Percentiles rank a stretch among this genome's conserved stretches.
phyloP scores from a whole-genome alignment of 2,888 invertebrate species.

The Cremastobaeus sp. region DNA sequence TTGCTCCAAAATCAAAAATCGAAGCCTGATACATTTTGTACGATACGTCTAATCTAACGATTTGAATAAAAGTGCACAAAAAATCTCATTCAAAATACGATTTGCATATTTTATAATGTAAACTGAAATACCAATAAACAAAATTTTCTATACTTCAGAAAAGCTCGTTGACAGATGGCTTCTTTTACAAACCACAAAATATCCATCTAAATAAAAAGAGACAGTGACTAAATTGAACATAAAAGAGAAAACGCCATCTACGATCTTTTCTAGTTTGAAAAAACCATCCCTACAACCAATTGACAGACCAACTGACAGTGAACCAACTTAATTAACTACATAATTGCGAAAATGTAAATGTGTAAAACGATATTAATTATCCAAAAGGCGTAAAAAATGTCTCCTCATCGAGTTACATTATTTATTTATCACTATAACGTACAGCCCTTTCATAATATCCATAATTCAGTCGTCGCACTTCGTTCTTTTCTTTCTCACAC shows the following conservation, averaged over 20 bases:
- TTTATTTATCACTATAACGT: constrained; percentile 76
- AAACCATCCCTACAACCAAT: constrained; percentile 33
- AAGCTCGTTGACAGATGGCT: constrained; percentile 36
- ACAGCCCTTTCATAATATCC: constrained; percentile 75
- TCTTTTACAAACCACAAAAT: constrained; percentile 17
- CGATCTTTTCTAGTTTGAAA: constrained; percentile 25
- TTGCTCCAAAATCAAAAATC: constrained; percentile 44
- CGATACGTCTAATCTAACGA: constrained; percentile 42
- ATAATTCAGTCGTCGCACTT: constrained; percentile 71
- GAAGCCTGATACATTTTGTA: constrained; percentile 51
- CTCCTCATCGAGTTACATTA: constrained; percentile 71
- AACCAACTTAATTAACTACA: too few relatives aligned
- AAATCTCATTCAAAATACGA: constrained; percentile 49
- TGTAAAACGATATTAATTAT: constrained; percentile 54
- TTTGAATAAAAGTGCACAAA: constrained; percentile 43
- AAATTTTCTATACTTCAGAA: constrained; percentile 40
- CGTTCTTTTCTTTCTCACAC: constrained; percentile 43
- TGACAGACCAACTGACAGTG: constrained; percentile 19
- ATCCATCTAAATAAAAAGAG: too few relatives aligned
- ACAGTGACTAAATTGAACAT: too few relatives aligned
- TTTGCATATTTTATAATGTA: constrained; percentile 54
- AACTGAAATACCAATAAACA: constrained; percentile 31
- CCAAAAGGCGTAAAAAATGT: constrained; percentile 49
- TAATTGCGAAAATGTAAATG: constrained; percentile 52
- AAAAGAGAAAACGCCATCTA: constrained; percentile 32